Percentiles rank a stretch among this genome's conserved stretches.
Evolutionary conservation across 2,888 invertebrate genomes (phyloP).

Genomic region (Phasia obesa): DNA sequence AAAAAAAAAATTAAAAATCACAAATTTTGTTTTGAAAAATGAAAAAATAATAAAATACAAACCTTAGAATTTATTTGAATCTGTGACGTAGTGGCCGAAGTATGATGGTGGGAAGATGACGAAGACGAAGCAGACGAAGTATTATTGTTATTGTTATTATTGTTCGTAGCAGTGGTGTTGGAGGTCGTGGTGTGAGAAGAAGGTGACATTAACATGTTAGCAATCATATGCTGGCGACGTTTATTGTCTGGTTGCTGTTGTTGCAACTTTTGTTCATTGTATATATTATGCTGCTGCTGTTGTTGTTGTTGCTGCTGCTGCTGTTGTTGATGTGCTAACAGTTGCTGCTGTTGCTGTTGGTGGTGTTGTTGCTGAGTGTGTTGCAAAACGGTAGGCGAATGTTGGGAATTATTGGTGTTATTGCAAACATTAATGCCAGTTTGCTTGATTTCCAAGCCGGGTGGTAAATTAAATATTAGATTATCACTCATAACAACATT

Average conservation of each 20-base stretch:
- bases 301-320: conserved; percentile 65
- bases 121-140: conserved; percentile 70
- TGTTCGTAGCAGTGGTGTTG: conserved; percentile 61
- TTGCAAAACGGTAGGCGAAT: conserved; percentile 72
- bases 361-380: conserved; percentile 76
- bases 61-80: conserved; percentile 82
- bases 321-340: conserved; percentile 56
- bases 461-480: conserved; percentile 79
- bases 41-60: conserved; percentile 79
- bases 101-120: conserved; percentile 73
- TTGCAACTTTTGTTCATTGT: conserved; percentile 71
- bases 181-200: conserved; percentile 78
- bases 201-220: conserved; percentile 81
- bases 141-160: conserved; percentile 59
- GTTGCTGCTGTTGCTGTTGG: conserved; percentile 70
- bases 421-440: conserved; percentile 65
- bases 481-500: conserved; percentile 76
- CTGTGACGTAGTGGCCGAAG: conserved; percentile 80
- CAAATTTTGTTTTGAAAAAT: conserved; percentile 59
- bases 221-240: conserved; percentile 79
- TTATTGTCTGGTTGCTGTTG: conserved; percentile 74
- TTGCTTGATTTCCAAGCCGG: conserved; percentile 79
- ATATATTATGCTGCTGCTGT: conserved; percentile 65
- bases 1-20: conserved; percentile 72
- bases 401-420: conserved; percentile 49